These are phyloP conservation scores for Parauchenoglanis ngamensis DNA, from an alignment of 2,797 vertebrate species.

Conservation along the genomic window DNA sequence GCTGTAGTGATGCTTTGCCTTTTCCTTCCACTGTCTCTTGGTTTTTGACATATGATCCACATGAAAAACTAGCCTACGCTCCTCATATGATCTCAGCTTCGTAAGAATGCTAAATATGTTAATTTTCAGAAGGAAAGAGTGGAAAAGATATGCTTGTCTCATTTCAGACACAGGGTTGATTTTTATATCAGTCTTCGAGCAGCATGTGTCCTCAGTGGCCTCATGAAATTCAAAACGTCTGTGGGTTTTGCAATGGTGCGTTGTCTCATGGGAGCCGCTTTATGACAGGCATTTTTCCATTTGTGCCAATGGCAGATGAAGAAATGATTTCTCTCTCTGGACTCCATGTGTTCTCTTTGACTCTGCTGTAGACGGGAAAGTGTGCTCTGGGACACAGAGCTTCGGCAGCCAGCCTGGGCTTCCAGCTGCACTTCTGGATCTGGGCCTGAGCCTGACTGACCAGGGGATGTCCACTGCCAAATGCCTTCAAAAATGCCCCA, in stretches of 20 bases:
- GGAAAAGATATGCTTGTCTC: slow-evolving; percentile 23
- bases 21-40: neutral
- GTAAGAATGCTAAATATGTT: slow-evolving; percentile 34
- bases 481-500: slow-evolving; percentile 26
- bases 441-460: slow-evolving; percentile 44
- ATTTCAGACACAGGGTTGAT: slow-evolving; percentile 27
- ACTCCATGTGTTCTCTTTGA: slow-evolving; percentile 55
- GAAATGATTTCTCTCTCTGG: slow-evolving; percentile 51
- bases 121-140: slow-evolving; percentile 15
- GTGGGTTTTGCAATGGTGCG: slow-evolving; percentile 34
- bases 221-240: slow-evolving; percentile 37
- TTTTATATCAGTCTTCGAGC: slow-evolving; percentile 39
- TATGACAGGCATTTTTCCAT: slow-evolving; percentile 53
- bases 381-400: slow-evolving; percentile 39
- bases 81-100: slow-evolving; percentile 19
- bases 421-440: slow-evolving; percentile 50
- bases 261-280: slow-evolving; percentile 47
- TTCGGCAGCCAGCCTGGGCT: slow-evolving; percentile 43
- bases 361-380: slow-evolving; percentile 30
- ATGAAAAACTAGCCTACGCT: neutral
- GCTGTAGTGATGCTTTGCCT: neutral
- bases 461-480: slow-evolving; percentile 26
- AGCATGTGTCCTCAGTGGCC: slow-evolving; percentile 47
- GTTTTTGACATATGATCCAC: slow-evolving; percentile 7
- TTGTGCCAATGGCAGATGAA: slow-evolving; percentile 53